Evolutionary conservation across 2,113 vertebrate genomes (phyloP).

Genomic region (Calyptomena viridis): DNA sequence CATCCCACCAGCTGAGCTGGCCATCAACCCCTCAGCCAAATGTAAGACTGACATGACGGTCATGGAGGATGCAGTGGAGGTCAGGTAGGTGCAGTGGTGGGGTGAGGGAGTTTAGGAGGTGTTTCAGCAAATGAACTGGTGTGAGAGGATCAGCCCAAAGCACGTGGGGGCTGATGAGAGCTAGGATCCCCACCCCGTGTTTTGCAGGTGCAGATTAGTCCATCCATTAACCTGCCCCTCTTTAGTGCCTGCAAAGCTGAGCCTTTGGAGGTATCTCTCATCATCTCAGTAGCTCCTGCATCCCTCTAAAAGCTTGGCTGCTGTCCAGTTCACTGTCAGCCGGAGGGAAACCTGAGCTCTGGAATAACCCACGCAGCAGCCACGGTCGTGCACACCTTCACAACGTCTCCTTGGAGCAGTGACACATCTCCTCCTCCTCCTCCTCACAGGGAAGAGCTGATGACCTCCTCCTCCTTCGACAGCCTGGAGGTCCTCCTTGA

Average conservation of each 20-base stretch:
- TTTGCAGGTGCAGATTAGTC: neutral
- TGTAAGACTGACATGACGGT: conserved; percentile 99
- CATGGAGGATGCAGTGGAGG: conserved; percentile 97
- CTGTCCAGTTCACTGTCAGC: rapidly evolving
- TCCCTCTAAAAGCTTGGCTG: neutral
- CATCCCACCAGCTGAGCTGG: conserved; percentile 93
- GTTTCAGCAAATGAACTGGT: neutral
- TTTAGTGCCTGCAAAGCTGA: neutral
- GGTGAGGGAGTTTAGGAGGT: rapidly evolving
- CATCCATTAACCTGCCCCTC: neutral
- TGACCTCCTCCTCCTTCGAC: conserved; percentile 98
- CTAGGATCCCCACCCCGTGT: rapidly evolving
- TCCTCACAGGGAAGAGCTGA: conserved; percentile 88
- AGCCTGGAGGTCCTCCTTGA: conserved; percentile 96
- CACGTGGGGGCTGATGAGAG: neutral
- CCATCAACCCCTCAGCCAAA: conserved; percentile 98
- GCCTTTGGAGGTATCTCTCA: neutral
- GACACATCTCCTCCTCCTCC: neutral
- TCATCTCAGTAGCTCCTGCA: neutral
- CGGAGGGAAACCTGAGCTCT: neutral
- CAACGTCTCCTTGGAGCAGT: rapidly evolving
- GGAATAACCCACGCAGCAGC: neutral
- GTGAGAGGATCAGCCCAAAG: neutral
- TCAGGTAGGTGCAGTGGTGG: conserved; percentile 77
- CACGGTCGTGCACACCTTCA: rapidly evolving